Evolutionary conservation across 2,797 vertebrate genomes (phyloP), one percentile per base, ranked within the genome.

Genomic region (Acipenser oxyrinchus): DNA sequence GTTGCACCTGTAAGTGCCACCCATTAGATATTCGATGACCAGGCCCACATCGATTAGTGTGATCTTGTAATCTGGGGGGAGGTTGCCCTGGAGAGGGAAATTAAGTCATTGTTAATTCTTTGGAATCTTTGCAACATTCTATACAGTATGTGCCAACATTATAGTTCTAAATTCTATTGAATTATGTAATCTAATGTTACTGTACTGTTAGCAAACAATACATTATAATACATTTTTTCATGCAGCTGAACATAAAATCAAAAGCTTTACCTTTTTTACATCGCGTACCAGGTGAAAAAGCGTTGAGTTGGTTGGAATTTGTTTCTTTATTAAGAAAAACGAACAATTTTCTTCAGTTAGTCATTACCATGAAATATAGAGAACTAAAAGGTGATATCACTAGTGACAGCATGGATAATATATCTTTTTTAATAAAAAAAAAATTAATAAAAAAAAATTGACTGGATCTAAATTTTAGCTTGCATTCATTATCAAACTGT

Each of bases 11-110:
- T 96, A 99, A 48, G 97, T 98, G 77, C 96, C 97, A 65, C 97
- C 96, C 97, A 99, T 99, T 74, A 99, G 87, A 78, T 85, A 97
- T 74, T 99, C 97, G 69, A 99, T 97, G 72, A 99, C 93, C 76
- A 99, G 88, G 6, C 97, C 97, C 67, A 99, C 87, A 55, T 99
- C 97, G 68, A 99, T 99, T 79, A 99, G 80, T 62, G 93, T 96
- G 84, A 99, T 93, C 86, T 98, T 99, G 80, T 99, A 99, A 78
- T 95, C 96, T 49, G 95, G 93, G 70, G 95, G 94, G 75, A 99
- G 93, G 80, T 99, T 95, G 74, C 96, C 95, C 97, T 99, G 73
- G 4, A 51, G 66, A 15, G 62, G 7, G 6, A 60, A 65, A 65
- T 1, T 10, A 6, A 15, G 10, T 11, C n/a, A 51, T 13, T 12